phyloP scores from a whole-genome alignment of 2,113 vertebrate genomes.

The Dolichallabes microphthalmus region DNA sequence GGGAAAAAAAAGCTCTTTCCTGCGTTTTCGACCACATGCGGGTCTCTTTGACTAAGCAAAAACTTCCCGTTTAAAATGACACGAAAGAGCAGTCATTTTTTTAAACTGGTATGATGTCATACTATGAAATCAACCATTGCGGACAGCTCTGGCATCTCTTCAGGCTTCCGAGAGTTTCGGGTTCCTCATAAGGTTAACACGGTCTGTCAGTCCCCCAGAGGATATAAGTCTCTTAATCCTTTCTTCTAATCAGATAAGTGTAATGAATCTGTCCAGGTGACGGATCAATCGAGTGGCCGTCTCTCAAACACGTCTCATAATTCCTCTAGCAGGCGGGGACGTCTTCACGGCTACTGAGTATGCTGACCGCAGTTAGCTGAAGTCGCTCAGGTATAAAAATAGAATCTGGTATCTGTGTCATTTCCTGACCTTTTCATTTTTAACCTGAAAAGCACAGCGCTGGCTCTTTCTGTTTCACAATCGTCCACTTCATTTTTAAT shows the following conservation, averaged over 20 bases:
- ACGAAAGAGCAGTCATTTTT: not conserved
- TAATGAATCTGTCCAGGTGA: constrained; percentile 22
- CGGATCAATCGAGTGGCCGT: not conserved
- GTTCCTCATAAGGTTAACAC: not conserved
- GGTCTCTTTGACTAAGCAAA: not conserved
- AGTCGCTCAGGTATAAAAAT: not conserved
- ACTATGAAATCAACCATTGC: not conserved
- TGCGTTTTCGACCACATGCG: not conserved
- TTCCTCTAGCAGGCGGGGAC: not conserved
- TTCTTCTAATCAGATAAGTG: constrained; percentile 16
- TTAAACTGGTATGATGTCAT: not conserved
- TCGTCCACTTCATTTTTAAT: constrained; percentile 51
- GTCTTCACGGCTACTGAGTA: not conserved
- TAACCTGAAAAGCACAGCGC: constrained; percentile 4
- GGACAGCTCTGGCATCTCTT: not conserved
- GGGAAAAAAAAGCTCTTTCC: not conserved
- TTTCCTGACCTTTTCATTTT: constrained; percentile 9
- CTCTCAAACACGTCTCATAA: not conserved
- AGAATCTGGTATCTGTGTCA: constrained; percentile 28
- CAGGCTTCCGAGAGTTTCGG: not conserved
- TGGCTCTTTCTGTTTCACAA: constrained; percentile 21
- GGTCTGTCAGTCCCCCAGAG: not conserved
- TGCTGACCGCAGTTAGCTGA: not conserved
- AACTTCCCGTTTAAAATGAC: not conserved
- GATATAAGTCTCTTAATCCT: not conserved